Evolutionary conservation across 1,140 invertebrate species (phyloP).

Genomic region (Drosophila persimilis): DNA sequence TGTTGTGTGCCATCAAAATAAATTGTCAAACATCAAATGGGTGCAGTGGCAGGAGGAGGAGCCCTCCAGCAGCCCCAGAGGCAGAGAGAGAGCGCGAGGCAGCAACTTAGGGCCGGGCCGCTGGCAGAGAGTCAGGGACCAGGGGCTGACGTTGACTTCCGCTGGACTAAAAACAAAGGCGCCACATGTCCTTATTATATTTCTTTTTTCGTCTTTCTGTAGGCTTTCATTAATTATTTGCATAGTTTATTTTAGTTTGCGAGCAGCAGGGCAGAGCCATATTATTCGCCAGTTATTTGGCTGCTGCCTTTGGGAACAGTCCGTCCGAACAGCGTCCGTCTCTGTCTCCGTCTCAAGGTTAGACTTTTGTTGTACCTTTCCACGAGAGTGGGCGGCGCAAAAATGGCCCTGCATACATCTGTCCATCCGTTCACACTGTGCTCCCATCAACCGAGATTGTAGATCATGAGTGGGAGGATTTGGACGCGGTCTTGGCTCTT

Average conservation of each 20-base stretch:
- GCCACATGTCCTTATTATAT: slow-evolving; percentile 65
- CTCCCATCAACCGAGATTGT: slow-evolving; percentile 54
- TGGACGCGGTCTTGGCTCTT: slow-evolving; percentile 41
- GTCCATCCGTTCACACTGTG: slow-evolving; percentile 54
- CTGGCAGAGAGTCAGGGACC: neutral
- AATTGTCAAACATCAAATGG: slow-evolving; percentile 74
- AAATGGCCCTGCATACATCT: slow-evolving; percentile 28
- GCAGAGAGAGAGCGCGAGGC: slow-evolving; percentile 3
- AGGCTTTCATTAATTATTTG: slow-evolving; percentile 65
- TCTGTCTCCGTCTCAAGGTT: slow-evolving; percentile 51
- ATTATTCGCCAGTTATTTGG: slow-evolving; percentile 59
- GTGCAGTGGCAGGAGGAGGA: slow-evolving; percentile 32
- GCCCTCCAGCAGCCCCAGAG: slow-evolving; percentile 45
- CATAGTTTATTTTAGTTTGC: slow-evolving; percentile 61
- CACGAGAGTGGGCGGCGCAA: slow-evolving; percentile 17
- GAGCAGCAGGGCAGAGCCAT: slow-evolving; percentile 22
- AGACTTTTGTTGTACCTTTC: slow-evolving; percentile 23
- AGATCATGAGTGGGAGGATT: slow-evolving; percentile 51
- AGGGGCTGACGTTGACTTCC: slow-evolving; percentile 48
- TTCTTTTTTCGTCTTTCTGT: slow-evolving; percentile 16
- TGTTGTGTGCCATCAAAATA: slow-evolving; percentile 72
- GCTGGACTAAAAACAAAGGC: slow-evolving; percentile 53
- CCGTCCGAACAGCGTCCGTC: slow-evolving; percentile 1
- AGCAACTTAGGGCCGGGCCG: slow-evolving; percentile 49
- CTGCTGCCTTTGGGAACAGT: slow-evolving; percentile 1